Evolutionary conservation across 2,888 invertebrate genomes (phyloP).

Genomic region (Pseudoips prasinana): DNA sequence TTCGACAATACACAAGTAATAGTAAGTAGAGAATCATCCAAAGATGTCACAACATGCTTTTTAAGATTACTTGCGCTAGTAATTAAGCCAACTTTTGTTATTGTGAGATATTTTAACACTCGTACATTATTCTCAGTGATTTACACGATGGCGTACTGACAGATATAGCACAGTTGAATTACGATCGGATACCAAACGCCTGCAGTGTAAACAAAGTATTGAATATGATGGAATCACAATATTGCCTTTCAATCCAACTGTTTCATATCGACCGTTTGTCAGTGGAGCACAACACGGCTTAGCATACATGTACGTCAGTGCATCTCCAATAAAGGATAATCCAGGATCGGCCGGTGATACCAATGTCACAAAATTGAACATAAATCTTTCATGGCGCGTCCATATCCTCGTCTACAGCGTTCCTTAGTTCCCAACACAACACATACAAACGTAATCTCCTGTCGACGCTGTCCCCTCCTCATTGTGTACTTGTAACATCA

Average conservation of each 20-base stretch:
- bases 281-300: conserved; percentile 51
- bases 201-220: conserved; percentile 29
- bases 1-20: conserved; percentile 28
- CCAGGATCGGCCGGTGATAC: conserved; percentile 62
- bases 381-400: conserved; percentile 65
- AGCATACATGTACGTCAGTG: conserved; percentile 62
- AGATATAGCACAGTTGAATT: conserved; percentile 24
- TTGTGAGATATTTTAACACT: too few relatives aligned
- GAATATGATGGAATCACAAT: conserved; percentile 31
- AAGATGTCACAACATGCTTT: too few relatives aligned
- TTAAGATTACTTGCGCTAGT: too few relatives aligned
- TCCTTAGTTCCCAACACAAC: conserved; percentile 46
- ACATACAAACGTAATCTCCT: conserved; percentile 53
- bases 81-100: too few relatives aligned
- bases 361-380: conserved; percentile 68
- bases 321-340: conserved; percentile 71
- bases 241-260: conserved; percentile 33
- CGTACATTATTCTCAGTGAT: too few relatives aligned
- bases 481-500: conserved; percentile 58
- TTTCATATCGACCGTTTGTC: conserved; percentile 28
- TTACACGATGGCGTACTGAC: too few relatives aligned
- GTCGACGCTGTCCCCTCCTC: conserved; percentile 61
- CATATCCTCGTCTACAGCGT: conserved; percentile 62
- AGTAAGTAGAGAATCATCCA: too few relatives aligned
- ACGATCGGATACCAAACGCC: conserved; percentile 26